These are phyloP conservation scores for Cryptotermes secundus DNA, from an alignment of 1,140 invertebrate genomes.

Conservation along the genomic window DNA sequence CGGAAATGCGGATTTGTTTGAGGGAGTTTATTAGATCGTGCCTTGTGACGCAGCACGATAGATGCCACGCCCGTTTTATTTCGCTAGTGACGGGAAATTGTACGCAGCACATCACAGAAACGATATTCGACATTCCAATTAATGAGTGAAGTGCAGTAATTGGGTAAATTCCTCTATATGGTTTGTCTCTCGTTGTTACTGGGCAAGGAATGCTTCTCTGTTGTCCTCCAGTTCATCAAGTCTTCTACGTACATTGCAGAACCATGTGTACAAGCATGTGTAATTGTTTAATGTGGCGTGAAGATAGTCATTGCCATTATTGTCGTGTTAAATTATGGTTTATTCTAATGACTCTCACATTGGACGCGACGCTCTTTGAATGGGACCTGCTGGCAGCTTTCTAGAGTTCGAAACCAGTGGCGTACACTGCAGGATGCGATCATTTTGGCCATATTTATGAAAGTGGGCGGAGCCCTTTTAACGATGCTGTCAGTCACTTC, in stretches of 20 bases:
- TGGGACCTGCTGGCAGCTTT: neutral
- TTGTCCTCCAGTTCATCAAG: neutral
- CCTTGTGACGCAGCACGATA: no score
- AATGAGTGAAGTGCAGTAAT: neutral
- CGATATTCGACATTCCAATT: neutral
- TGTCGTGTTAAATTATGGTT: slow-evolving; percentile 10
- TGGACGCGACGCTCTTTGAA: neutral
- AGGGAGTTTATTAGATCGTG: no score
- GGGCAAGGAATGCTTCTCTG: neutral
- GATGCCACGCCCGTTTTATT: neutral
- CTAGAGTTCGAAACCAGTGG: neutral
- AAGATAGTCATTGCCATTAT: neutral
- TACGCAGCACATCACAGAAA: neutral
- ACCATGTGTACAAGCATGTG: slow-evolving; percentile 14
- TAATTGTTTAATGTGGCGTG: neutral
- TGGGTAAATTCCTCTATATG: neutral
- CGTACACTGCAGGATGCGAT: neutral
- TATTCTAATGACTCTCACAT: neutral
- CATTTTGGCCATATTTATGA: no score
- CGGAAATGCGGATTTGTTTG: no score
- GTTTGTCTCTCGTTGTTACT: neutral
- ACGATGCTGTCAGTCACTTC: no score
- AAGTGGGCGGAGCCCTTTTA: no score
- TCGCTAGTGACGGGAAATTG: neutral
- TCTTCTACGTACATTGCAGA: neutral